Conservation (phyloP, 2,113 vertebrate genomes). For the Miniopterus natalensis region DNA sequence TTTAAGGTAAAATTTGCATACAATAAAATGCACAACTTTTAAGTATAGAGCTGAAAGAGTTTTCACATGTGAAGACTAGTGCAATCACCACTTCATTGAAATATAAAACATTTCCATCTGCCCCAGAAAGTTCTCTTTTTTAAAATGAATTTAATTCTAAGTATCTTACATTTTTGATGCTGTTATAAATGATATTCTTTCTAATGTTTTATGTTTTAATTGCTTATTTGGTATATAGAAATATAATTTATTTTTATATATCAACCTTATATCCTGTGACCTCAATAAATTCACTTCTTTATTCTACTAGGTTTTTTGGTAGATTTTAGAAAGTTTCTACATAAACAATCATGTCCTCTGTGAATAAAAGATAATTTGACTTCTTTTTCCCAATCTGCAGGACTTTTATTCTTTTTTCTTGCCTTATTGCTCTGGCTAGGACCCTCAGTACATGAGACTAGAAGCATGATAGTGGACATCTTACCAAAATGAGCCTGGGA, state of each 20-base stretch:
- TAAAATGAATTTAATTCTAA: slow-evolving; percentile 26
- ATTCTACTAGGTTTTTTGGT: not conserved
- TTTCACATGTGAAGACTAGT: not conserved
- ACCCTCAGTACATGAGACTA: not conserved
- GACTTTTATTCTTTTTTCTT: slow-evolving; percentile 11
- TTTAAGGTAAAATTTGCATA: not conserved
- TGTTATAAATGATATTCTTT: not conserved
- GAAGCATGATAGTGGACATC: not conserved
- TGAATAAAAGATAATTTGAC: not conserved
- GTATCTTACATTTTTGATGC: not conserved
- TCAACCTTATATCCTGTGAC: not conserved
- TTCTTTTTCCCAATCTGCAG: not conserved
- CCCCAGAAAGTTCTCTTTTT: not conserved
- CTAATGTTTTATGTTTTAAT: not conserved
- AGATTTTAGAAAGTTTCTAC: not conserved
- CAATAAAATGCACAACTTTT: not conserved
- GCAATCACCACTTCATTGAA: not conserved
- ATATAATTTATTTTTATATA: not conserved
- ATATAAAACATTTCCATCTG: not conserved
- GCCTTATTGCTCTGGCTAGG: not conserved
- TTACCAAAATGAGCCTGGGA: not conserved
- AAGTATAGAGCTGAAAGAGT: slow-evolving; percentile 5
- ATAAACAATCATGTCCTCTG: not conserved
- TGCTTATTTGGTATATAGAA: not conserved
- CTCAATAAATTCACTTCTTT: not conserved